A percentile compares a stretch with the other conserved stretches of the same genome.
Conservation (phyloP, 2,888 invertebrate species). For the Synanthedon tipuliformis region DNA sequence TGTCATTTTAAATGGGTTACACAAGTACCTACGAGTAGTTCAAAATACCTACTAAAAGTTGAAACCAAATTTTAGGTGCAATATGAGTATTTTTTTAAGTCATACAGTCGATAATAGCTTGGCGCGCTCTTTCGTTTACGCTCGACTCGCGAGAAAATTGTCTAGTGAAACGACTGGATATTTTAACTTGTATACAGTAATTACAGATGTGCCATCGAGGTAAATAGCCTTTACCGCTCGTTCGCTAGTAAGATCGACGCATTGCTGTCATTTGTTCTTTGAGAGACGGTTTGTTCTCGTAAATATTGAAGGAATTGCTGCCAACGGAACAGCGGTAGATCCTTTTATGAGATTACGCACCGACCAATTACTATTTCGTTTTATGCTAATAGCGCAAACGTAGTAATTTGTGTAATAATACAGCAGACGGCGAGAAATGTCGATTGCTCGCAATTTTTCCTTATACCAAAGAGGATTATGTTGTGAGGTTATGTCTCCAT, state of each 20-base stretch:
- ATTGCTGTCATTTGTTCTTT: conserved; percentile 50
- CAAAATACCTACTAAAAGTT: no score
- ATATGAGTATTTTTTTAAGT: no score
- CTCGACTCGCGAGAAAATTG: conserved; percentile 24
- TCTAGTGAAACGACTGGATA: conserved; percentile 46
- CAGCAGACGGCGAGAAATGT: conserved; percentile 10
- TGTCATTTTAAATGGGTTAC: no score
- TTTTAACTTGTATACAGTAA: conserved; percentile 55
- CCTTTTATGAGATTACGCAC: conserved; percentile 33
- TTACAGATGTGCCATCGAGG: conserved; percentile 59
- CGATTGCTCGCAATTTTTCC: background rate
- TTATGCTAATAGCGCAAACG: conserved; percentile 38
- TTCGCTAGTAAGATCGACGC: conserved; percentile 32
- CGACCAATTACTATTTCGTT: conserved; percentile 31
- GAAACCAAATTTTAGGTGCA: no score
- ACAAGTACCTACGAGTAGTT: no score
- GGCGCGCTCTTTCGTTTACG: conserved; percentile 28
- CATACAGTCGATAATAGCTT: conserved; percentile 35
- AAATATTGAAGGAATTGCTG: conserved; percentile 31
- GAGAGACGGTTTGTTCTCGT: conserved; percentile 42
- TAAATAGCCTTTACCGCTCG: conserved; percentile 47
- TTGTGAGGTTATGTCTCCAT: conserved; percentile 32
- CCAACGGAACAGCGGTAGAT: conserved; percentile 28
- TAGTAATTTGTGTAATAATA: conserved; percentile 35
- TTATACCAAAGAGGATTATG: conserved; percentile 1